These are phyloP conservation scores for Herpetotheres cachinnans DNA, from an alignment of 2,113 vertebrate species.

Conservation along the genomic window DNA sequence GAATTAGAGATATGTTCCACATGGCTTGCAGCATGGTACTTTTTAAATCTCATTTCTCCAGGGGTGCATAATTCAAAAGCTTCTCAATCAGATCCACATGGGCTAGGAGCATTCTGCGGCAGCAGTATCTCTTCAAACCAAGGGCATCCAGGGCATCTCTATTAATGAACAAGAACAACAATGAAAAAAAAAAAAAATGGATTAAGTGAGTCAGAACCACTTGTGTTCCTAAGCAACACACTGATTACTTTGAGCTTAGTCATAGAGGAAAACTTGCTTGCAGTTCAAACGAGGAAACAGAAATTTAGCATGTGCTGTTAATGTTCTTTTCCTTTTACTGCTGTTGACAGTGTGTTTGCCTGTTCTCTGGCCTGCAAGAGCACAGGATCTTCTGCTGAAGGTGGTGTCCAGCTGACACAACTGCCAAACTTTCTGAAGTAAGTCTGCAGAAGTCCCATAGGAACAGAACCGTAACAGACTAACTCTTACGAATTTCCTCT, in stretches of 20 bases:
- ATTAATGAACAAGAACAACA: constrained; percentile 4
- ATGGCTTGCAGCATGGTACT: neutral
- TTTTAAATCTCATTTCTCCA: constrained; percentile 85
- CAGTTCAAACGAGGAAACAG: neutral
- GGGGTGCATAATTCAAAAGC: constrained; percentile 92
- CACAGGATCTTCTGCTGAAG: neutral
- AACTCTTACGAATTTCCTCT: neutral
- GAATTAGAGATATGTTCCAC: constrained; percentile 20
- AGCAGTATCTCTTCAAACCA: constrained; percentile 97
- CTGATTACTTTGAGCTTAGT: constrained; percentile 35
- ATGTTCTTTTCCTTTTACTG: neutral
- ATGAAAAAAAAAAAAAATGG: neutral
- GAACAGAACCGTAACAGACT: neutral
- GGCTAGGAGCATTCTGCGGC: constrained; percentile 94
- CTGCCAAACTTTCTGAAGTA: neutral
- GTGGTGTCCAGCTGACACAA: neutral
- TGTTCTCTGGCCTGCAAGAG: neutral
- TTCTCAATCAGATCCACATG: constrained; percentile 99
- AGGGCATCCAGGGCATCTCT: constrained; percentile 96
- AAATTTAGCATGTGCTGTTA: neutral
- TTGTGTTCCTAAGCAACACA: constrained; percentile 21
- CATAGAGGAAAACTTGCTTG: neutral
- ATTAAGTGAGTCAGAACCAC: constrained; percentile 15
- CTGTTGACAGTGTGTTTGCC: neutral
- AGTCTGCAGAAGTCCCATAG: neutral